Conservation (phyloP, 2,797 vertebrate genomes). For the Sebastes minor region DNA sequence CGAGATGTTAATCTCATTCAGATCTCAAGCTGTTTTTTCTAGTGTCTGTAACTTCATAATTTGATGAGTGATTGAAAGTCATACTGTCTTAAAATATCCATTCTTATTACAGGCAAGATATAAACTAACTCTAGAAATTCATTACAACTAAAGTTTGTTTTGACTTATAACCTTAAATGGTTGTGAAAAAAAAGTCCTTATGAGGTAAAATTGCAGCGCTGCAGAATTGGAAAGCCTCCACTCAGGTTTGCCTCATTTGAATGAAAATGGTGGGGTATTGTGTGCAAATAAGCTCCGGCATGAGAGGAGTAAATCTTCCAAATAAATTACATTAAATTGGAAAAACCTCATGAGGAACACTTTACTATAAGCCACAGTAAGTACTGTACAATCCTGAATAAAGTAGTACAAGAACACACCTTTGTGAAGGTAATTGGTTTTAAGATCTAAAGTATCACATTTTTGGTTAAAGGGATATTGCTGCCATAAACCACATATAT, state of each 20-base stretch:
- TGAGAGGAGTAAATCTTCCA: background rate
- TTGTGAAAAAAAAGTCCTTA: background rate
- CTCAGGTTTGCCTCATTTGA: constrained; percentile 4
- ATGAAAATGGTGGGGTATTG: constrained; percentile 6
- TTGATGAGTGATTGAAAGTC: background rate
- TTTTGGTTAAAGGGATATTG: constrained; percentile 3
- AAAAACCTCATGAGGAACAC: constrained; percentile 6
- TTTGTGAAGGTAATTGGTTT: constrained; percentile 1
- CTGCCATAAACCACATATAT: background rate
- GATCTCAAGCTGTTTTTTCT: background rate
- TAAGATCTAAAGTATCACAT: constrained; percentile 7
- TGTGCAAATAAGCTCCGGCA: background rate
- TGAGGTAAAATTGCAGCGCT: background rate
- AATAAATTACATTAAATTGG: constrained; percentile 4
- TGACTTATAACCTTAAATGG: background rate
- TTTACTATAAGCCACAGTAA: background rate
- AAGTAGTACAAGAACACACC: background rate
- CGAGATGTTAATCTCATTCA: background rate
- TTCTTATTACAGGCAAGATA: background rate
- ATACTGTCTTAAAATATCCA: background rate
- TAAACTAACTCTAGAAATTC: background rate
- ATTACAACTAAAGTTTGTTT: background rate
- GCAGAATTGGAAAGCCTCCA: background rate
- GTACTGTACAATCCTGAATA: background rate
- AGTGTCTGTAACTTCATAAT: background rate